Evolutionary conservation across 2,113 vertebrate species (phyloP), one percentile per base, ranked within the genome.

Genomic region (Bagarius yarrelli): DNA sequence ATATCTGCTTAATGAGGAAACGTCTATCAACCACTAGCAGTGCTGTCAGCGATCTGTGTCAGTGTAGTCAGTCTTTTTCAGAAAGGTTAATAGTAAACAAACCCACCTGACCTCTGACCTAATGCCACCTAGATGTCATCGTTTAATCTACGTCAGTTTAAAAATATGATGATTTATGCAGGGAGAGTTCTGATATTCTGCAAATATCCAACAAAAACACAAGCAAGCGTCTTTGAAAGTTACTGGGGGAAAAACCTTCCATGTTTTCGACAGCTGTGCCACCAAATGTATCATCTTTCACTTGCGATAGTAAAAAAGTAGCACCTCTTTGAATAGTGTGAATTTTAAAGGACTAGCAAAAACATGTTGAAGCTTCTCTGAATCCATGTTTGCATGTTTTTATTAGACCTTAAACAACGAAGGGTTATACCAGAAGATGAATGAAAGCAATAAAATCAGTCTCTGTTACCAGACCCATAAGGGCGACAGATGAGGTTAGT

Each of bases 371-470:
- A 16, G 8, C 27, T 40, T 13, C 50, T 19, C 1, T 9, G 30
- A 64, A 66, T 27, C 56, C 30, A 60, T 6, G 5, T 40, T 36
- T 71, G 14, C 56, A 19, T 75, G n/a, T 76, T 73, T 76, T 52
- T 34, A 78, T 79, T 79, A 40, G 66, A 50, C 19, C 13, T 19
- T 64, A 8, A 52, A 53, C 52, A 6, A 34, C 56, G 44, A 80
- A 74, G 74, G 52, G 66, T 30, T 59, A 78, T n/a, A 40, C 55
- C 13, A 32, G 8, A 74, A 84, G 61, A 82, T 32, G 19, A 53
- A 66, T 34, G 61, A 60, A 15, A 59, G 75, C 70, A 64, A 79
- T 76, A 83, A 52, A 61, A 40, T 32, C 9, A 34, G 72, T 18
- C 76, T 12, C 4, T n/a, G 63, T n/a, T 76, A 71, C 53, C 56